Base-by-base conservation (phyloP, 2,797 vertebrate species). In the Bradypodion pumilum region DNA sequence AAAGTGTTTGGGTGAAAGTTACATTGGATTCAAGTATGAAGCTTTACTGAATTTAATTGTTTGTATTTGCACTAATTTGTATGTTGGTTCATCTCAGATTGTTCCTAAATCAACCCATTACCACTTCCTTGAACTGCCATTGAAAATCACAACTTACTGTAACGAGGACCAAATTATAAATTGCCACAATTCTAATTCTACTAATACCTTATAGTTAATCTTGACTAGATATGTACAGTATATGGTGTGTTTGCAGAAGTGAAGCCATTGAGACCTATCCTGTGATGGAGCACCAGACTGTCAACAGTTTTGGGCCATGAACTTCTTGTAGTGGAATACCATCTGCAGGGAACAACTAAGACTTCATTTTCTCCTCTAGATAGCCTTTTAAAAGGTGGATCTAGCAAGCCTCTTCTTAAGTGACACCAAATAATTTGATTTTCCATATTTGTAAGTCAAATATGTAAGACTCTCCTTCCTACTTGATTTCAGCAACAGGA, bases 21-120 rank as follows among this genome's bases (percentile, higher is more conserved):
- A 60, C 42, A 75, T 74, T 6, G 29, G 40, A 65, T 49, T 25
- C 16, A 75, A 37, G 7, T 44, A n/a, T 52, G 23, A 56, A 27
- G 35, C 40, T 8, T 35, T 76, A 49, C 32, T 63, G 65, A 69
- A 83, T 59, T 56, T 37, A 29, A 75, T 59, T 37, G 63, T 59
- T 60, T 44, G 60, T 69, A 77, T 78, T 83, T 77, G 74, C 63
- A 83, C 66, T 83, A 68, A 32, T 77, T 44, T 77, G 49, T 32
- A 74, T 60, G 52, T 12, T 19, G 37, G 32, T 69, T 49, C 35
- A 27, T 73, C 62, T 32, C 60, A 65, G 32, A 63, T 8, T 62
- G 23, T 52, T 27, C 27, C 35, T 5, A 83, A 84, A 66, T 27
- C 62, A 29, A 49, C 76, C 46, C 0, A 78, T 62, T 69, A 76